These are phyloP conservation scores for Aphidius gifuensis DNA, from an alignment of 1,140 invertebrate species.

Conservation along the genomic window DNA sequence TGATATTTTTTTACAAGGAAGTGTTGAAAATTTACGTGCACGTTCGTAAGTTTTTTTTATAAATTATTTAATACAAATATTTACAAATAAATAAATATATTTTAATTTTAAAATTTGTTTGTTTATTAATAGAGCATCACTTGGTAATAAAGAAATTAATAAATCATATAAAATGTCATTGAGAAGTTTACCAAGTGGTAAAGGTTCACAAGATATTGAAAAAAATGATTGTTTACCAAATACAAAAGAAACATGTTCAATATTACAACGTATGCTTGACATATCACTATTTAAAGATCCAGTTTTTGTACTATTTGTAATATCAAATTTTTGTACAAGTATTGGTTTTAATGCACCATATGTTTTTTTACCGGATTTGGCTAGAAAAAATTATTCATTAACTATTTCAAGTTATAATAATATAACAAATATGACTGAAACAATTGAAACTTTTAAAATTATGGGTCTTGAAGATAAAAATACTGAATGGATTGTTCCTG, in stretches of 20 bases:
- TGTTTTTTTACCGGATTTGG: constrained; percentile 14
- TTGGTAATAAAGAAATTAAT: constrained; percentile 30
- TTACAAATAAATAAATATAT: too few species aligned
- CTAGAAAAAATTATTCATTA: constrained; percentile 1
- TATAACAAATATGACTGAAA: too few species aligned
- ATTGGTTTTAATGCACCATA: constrained; percentile 86
- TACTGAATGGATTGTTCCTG: background rate
- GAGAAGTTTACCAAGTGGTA: constrained; percentile 33
- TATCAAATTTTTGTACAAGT: constrained; percentile 94
- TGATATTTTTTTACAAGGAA: constrained; percentile 85
- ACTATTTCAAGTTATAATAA: background rate
- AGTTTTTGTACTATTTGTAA: constrained; percentile 84
- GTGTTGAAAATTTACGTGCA: constrained; percentile 65
- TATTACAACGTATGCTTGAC: constrained; percentile 81
- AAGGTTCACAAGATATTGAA: constrained; percentile 18
- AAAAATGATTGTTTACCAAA: constrained; percentile 54
- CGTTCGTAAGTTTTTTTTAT: constrained; percentile 29
- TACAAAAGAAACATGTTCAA: constrained; percentile 57
- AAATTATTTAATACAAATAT: background rate
- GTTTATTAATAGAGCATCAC: constrained; percentile 27
- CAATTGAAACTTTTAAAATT: too few species aligned
- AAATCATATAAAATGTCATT: constrained; percentile 26
- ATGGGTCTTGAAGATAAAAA: background rate
- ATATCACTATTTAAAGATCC: constrained; percentile 78
- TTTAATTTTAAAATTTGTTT: constrained; percentile 3